phyloP scores from a whole-genome alignment of 2,888 invertebrate genomes.

The Harmothoe impar region DNA sequence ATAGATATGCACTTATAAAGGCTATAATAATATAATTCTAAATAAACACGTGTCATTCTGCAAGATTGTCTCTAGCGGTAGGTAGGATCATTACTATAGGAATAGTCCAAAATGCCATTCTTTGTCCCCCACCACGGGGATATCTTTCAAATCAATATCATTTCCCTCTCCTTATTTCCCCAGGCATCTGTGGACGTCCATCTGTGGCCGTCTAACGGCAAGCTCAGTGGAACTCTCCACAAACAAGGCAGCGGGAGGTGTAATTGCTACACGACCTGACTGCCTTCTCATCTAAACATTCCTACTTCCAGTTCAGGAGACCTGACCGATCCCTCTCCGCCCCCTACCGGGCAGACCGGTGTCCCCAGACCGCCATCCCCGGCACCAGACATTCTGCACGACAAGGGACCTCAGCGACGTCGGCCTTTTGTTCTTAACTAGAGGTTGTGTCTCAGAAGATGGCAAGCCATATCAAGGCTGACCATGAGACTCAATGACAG shows the following conservation, averaged over 20 bases:
- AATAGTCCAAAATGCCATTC: too few relatives aligned
- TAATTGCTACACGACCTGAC: constrained; percentile 28
- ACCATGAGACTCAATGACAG: too few relatives aligned
- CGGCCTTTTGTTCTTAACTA: neutral
- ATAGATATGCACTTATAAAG: too few relatives aligned
- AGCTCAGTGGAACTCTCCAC: constrained; percentile 30
- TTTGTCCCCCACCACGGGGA: neutral
- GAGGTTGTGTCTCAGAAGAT: neutral
- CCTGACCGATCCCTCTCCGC: neutral
- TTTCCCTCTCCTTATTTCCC: neutral
- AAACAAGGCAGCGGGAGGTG: constrained; percentile 34
- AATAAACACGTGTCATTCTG: too few relatives aligned
- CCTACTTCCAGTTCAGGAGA: neutral
- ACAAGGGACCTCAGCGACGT: neutral
- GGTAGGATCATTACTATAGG: too few relatives aligned
- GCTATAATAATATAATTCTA: too few relatives aligned
- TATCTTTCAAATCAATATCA: neutral
- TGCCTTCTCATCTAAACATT: constrained; percentile 4
- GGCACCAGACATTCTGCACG: neutral
- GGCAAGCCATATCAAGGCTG: neutral
- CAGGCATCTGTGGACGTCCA: neutral
- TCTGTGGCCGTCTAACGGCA: neutral
- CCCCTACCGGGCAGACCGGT: neutral
- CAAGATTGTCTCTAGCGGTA: too few relatives aligned
- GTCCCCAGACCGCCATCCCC: neutral